These are phyloP conservation scores for Sinhomidia bicolor DNA, from an alignment of 2,888 invertebrate species.

Conservation along the genomic window DNA sequence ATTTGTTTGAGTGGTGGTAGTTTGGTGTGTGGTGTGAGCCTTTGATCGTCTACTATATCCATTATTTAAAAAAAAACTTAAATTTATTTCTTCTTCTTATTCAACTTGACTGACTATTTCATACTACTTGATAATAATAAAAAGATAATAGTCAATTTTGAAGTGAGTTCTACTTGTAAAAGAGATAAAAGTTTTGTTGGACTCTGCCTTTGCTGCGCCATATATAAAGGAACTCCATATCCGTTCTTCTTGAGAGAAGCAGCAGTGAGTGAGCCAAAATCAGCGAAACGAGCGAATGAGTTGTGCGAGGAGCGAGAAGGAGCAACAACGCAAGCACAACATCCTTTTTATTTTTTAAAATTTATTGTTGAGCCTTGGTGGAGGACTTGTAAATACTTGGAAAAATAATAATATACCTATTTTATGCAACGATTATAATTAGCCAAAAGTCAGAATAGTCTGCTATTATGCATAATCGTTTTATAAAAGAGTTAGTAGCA, in stretches of 20 bases:
- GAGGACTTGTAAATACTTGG: slow-evolving; percentile 3
- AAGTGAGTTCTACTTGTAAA: background rate
- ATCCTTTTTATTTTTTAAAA: slow-evolving; percentile 40
- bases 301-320: background rate
- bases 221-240: background rate
- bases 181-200: background rate
- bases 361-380: slow-evolving; percentile 5
- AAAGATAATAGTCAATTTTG: no score
- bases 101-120: no score
- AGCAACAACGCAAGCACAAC: background rate
- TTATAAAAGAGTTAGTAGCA: no score
- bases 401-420: background rate
- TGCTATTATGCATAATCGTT: slow-evolving; percentile 17
- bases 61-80: no score
- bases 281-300: slow-evolving; percentile 8
- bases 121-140: no score
- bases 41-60: no score
- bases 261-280: background rate
- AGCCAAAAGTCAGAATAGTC: background rate
- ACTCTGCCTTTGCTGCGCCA: background rate
- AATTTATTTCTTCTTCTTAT: no score
- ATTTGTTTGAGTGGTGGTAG: no score
- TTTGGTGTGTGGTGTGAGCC: no score
- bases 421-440: slow-evolving; percentile 27
- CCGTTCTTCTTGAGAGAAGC: background rate